Conservation (phyloP, 2,797 vertebrate species). For the Ctenosaura bakeri region DNA sequence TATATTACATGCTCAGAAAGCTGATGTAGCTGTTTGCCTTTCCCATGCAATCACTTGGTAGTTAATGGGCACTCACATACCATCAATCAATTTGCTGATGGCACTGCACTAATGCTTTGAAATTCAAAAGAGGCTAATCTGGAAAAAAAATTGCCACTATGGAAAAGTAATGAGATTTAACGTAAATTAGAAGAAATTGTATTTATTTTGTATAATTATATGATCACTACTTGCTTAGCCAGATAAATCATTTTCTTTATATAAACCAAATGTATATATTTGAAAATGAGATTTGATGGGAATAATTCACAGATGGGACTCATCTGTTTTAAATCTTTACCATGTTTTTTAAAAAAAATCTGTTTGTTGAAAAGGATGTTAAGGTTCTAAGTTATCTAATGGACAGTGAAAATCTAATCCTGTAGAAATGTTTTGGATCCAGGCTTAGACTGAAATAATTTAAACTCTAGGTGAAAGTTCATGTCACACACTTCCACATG, state of each 20-base stretch:
- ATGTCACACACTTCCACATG: not conserved
- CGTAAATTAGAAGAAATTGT: not conserved
- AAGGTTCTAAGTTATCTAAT: not conserved
- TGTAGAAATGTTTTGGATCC: not conserved
- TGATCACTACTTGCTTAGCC: not conserved
- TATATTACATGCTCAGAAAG: no score
- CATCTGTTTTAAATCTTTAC: no score
- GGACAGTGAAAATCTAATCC: not conserved
- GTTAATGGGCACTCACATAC: not conserved
- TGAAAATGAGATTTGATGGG: no score
- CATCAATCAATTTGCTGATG: not conserved
- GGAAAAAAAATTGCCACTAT: not conserved
- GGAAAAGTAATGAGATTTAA: not conserved
- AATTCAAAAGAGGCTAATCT: not conserved
- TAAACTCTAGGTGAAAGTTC: not conserved
- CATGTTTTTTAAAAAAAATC: no score
- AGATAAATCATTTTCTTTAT: not conserved
- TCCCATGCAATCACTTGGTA: not conserved
- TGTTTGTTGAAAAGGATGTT: not conserved
- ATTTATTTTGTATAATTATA: not conserved
- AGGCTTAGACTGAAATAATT: not conserved
- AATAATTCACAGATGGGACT: no score
- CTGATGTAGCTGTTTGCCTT: no score
- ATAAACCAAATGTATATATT: not conserved
- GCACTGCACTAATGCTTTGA: not conserved